Conservation (phyloP, 2,888 invertebrate genomes). For the Drosophila phalerata region DNA sequence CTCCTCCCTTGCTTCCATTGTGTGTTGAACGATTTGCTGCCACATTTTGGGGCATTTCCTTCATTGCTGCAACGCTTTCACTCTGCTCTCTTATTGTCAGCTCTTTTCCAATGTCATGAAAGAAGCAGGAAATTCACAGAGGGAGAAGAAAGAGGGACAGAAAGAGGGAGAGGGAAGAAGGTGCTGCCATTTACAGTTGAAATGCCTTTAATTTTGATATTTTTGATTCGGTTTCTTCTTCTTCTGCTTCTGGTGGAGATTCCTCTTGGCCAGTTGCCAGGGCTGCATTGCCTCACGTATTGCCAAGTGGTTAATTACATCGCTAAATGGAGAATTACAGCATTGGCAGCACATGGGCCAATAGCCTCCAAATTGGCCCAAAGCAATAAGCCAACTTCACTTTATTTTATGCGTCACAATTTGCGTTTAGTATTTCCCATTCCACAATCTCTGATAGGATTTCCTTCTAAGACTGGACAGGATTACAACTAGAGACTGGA, state of each 20-base stretch:
- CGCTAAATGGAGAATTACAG: constrained; percentile 68
- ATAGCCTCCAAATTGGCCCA: constrained; percentile 32
- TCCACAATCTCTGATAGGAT: constrained; percentile 6
- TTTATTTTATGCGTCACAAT: constrained; percentile 53
- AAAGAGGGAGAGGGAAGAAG: not conserved
- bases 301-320: constrained; percentile 65
- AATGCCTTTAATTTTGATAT: constrained; percentile 42
- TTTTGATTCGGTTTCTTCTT: constrained; percentile 20
- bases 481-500: constrained; percentile 6
- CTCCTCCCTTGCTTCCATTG: not conserved
- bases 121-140: constrained; percentile 11
- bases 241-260: not conserved
- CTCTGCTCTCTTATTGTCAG: constrained; percentile 42
- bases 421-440: constrained; percentile 28
- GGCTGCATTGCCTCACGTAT: constrained; percentile 57
- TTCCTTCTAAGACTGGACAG: constrained; percentile 2
- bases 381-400: constrained; percentile 17
- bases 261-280: constrained; percentile 37
- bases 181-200: constrained; percentile 29
- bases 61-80: constrained; percentile 29
- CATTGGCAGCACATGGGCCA: constrained; percentile 44
- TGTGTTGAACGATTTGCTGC: constrained; percentile 51
- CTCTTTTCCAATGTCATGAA: constrained; percentile 19
- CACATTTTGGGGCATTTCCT: constrained; percentile 61
- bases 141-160: not conserved